Base-by-base conservation (phyloP, 2,113 vertebrate species). In the Tylochromis polylepis region DNA sequence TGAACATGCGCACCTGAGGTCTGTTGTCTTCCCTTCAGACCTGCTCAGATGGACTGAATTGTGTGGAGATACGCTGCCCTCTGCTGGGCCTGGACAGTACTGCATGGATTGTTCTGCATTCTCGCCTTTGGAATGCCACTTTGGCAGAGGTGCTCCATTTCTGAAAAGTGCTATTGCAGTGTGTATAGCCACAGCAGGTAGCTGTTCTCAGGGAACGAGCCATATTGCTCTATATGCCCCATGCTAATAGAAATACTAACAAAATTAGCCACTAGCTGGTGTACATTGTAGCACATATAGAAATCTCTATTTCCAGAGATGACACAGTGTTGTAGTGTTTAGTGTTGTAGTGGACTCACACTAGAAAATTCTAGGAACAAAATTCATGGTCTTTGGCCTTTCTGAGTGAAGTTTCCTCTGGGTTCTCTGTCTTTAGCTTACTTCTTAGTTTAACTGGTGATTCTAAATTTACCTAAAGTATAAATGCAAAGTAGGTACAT, bases 41-140 rank as follows among this genome's bases (percentile, higher is more conserved):
- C 16, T 99, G 98, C 89, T 96, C 93, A 0, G 91, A 93, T 55
- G 97, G 97, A 0, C 93, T 97, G 38, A 95, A 22, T 6, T 99
- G 98, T 41, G 97, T 98, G 93, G 95, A 95, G 87, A 95, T 99
- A 36, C 94, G 65, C 59, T 99, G 98, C 85, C 97, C 98, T 1
- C 96, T 99, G 77, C 95, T 95, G 65, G 98, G 96, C 15, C 90
- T 98, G 16, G 97, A 99, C 93, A 98, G 96, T 90, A 96, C 96
- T 92, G 97, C 97, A 31, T 87, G 94, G 0, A 70, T 99, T 1
- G 24, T 96, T 38, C 75, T 99, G 18, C 96, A 96, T n/a, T 95
- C 98, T 2, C 95, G 95, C 29, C 89, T 99, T 1, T 99, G 98
- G 98, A 98, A 98, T 85, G 88, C 95, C 38, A 99, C 98, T 0